These are phyloP conservation scores for Loriculus beryllinus DNA, from an alignment of 2,797 vertebrate genomes.

Conservation along the genomic window DNA sequence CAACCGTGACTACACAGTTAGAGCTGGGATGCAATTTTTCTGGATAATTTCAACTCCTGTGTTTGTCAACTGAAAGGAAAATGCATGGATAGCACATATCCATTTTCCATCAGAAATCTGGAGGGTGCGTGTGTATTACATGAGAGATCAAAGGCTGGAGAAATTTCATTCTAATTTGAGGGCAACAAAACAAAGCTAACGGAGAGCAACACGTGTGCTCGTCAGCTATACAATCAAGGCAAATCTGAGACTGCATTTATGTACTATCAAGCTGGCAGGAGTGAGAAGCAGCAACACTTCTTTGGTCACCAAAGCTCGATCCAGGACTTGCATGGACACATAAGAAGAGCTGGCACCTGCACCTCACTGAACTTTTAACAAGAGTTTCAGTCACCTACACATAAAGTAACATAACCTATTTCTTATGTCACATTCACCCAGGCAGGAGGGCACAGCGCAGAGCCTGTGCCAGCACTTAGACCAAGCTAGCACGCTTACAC, in stretches of 20 bases:
- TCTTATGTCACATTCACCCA: neutral
- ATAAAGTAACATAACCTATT: neutral
- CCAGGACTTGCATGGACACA: neutral
- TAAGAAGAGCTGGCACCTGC: neutral
- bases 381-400: neutral
- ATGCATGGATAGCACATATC: rapidly evolving
- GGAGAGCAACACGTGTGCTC: neutral
- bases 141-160: neutral
- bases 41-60: neutral
- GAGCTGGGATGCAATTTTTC: neutral
- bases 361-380: neutral
- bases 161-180: neutral
- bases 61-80: slow-evolving; percentile 8
- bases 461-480: neutral
- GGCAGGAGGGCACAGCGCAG: neutral
- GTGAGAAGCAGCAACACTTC: neutral
- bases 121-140: neutral
- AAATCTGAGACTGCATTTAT: neutral
- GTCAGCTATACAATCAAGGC: neutral
- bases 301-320: neutral
- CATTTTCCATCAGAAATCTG: neutral
- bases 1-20: neutral
- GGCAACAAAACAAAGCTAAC: neutral
- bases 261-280: neutral
- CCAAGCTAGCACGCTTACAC: neutral